Conservation (phyloP, 2,888 invertebrate species). For the Schizotus pectinicornis region DNA sequence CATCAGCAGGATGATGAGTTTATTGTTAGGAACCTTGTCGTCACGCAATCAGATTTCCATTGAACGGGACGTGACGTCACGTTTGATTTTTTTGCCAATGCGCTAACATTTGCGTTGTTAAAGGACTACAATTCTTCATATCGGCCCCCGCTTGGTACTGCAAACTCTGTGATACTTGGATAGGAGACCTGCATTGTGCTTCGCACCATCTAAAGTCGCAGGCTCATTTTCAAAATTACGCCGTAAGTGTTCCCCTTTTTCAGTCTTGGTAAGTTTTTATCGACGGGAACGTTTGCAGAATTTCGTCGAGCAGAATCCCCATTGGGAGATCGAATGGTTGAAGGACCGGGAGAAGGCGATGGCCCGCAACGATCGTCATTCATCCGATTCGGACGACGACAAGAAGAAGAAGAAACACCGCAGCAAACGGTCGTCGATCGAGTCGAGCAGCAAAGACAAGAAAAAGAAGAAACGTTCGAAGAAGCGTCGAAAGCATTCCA, state of each 20-base stretch:
- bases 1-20: no score
- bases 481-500: constrained; percentile 41
- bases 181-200: constrained; percentile 88
- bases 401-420: constrained; percentile 42
- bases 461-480: constrained; percentile 47
- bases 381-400: constrained; percentile 39
- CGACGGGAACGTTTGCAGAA: constrained; percentile 61
- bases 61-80: no score
- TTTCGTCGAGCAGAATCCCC: constrained; percentile 83
- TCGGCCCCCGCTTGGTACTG: constrained; percentile 90
- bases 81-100: no score
- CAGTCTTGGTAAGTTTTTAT: background rate
- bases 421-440: constrained; percentile 41
- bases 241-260: constrained; percentile 63
- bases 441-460: constrained; percentile 55
- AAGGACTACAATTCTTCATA: constrained; percentile 87
- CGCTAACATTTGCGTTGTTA: constrained; percentile 15
- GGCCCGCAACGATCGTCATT: constrained; percentile 43
- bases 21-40: no score
- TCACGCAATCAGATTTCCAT: no score
- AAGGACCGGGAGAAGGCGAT: constrained; percentile 69
- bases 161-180: constrained; percentile 85
- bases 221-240: constrained; percentile 79
- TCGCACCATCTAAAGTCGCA: constrained; percentile 84
- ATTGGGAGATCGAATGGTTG: constrained; percentile 88